phyloP scores from a whole-genome alignment of 2,797 vertebrate genomes.

The Amblyopsis hoosieri region DNA sequence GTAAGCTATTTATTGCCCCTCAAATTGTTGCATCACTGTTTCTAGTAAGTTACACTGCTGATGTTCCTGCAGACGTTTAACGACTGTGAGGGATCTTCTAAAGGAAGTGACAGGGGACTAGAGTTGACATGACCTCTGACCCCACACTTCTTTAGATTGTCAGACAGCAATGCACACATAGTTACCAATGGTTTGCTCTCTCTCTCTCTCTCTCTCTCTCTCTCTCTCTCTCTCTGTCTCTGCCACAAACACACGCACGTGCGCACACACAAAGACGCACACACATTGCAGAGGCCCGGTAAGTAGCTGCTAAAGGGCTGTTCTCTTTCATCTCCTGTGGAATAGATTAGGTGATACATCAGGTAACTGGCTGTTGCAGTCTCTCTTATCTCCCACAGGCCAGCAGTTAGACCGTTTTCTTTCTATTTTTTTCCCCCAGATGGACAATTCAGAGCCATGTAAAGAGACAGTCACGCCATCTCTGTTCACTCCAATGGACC shows the following conservation, averaged over 20 bases:
- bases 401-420: slow-evolving; percentile 23
- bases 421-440: too few relatives aligned
- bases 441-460: too few relatives aligned
- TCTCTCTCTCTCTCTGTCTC: slow-evolving; percentile 8
- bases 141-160: slow-evolving; percentile 71
- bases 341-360: slow-evolving; percentile 61
- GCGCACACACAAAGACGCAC: slow-evolving; percentile 18
- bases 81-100: slow-evolving; percentile 65
- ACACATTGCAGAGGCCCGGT: slow-evolving; percentile 55
- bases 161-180: slow-evolving; percentile 40
- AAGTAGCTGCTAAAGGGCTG: slow-evolving; percentile 65
- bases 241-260: slow-evolving; percentile 9
- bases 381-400: slow-evolving; percentile 64
- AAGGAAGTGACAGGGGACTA: slow-evolving; percentile 69
- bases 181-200: slow-evolving; percentile 15
- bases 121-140: slow-evolving; percentile 67
- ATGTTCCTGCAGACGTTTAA: slow-evolving; percentile 71
- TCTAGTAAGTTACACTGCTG: slow-evolving; percentile 54
- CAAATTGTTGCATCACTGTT: slow-evolving; percentile 1
- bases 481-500: too few relatives aligned
- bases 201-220: slow-evolving; percentile 2
- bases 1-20: not conserved
- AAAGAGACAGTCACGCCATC: too few relatives aligned
- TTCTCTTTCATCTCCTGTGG: slow-evolving; percentile 71
- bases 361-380: slow-evolving; percentile 42